Evolutionary conservation across 2,888 invertebrate genomes (phyloP), one percentile per base, ranked within the genome.

Genomic region (Phymatocera aterrima): DNA sequence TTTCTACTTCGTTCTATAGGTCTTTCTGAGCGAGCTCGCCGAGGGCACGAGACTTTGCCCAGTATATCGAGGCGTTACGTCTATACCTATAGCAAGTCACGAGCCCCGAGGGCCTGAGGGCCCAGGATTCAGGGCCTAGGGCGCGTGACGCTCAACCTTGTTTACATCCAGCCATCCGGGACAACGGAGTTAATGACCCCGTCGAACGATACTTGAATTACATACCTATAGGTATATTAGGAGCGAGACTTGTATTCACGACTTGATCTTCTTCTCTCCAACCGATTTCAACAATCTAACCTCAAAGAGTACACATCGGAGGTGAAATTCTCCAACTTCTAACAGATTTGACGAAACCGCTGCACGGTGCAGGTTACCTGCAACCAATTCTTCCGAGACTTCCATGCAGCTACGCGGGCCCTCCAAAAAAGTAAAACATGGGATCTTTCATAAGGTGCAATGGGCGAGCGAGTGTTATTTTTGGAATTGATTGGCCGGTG

Each of bases 121-220:
- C 77, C 77, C 65, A 65, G 65, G 61, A 64, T 83, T 81, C 83
- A 82, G 84, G 82, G 84, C 83, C 84, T 79, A 40, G 72, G 81
- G 80, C 82, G 80, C 82, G 83, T 86, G 86, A 85, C 85, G 84
- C 85, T 87, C 85, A 87, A 87, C 85, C 86, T 87, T 86, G 84
- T 87, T 87, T 87, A 85, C 86, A 84, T 87, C 85, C 81, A 83
- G 79, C 82, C 79, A 34, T 81, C 80, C 80, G 80, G 80, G 79
- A 80, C 82, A 81, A 82, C 80, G 78, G 78, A 79, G 60, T 68
- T 80, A 78, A 80, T 74, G 57, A 57, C 79, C 84, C 81, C 79
- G 61, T 80, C 78, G 46, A 51, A 43, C 46, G 68, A 64, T 68
- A 46, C 43, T 40, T 68, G 24, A 54, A 8, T 18, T 54, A 68